These are phyloP conservation scores for Lepidonotus clava DNA, from an alignment of 2,888 invertebrate genomes.

Conservation along the genomic window DNA sequence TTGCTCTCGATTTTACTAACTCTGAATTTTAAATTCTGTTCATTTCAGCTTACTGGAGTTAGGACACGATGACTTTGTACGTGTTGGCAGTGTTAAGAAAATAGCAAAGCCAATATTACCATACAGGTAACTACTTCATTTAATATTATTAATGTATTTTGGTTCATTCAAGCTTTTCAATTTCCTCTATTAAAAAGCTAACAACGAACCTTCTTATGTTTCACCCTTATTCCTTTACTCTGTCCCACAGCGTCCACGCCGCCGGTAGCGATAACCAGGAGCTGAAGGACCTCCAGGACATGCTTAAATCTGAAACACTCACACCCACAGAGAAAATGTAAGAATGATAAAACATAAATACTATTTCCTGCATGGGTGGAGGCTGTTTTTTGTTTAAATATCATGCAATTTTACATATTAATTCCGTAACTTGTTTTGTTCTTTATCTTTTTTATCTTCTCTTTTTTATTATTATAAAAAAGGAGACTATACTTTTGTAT, in stretches of 20 bases:
- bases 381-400: too few species aligned
- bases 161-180: too few species aligned
- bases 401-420: too few species aligned
- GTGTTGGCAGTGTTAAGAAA: constrained; percentile 77
- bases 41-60: constrained; percentile 71
- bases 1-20: neutral
- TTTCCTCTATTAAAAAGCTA: too few species aligned
- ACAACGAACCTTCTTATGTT: too few species aligned
- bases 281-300: constrained; percentile 74
- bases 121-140: constrained; percentile 74
- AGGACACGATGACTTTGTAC: constrained; percentile 75
- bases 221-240: too few species aligned
- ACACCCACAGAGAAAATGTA: constrained; percentile 73
- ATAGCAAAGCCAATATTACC: constrained; percentile 76
- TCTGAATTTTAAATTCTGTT: neutral
- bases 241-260: constrained; percentile 73
- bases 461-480: too few species aligned
- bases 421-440: too few species aligned
- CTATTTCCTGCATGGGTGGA: too few species aligned
- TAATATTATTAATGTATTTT: neutral
- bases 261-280: constrained; percentile 72
- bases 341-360: too few species aligned
- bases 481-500: too few species aligned
- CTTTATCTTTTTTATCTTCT: too few species aligned
- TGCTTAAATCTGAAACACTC: constrained; percentile 70